These are phyloP conservation scores for Melangyna quadrimaculata DNA, from an alignment of 2,888 invertebrate species.

Conservation along the genomic window DNA sequence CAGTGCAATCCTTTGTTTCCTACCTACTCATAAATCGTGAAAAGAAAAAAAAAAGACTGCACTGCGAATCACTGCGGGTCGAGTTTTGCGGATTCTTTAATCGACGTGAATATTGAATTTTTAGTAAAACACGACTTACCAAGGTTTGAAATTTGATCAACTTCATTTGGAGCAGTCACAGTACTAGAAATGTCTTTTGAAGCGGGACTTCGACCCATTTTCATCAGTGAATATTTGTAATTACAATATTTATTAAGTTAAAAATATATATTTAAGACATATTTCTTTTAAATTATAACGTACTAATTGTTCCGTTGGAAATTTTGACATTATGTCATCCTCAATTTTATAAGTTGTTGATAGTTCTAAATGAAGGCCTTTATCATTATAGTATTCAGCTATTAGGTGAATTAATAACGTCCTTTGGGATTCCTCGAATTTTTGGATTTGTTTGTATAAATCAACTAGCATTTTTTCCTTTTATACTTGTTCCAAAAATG, in stretches of 20 bases:
- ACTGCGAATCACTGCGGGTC: no score
- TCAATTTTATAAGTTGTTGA: background rate
- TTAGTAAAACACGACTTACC: background rate
- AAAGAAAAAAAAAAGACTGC: no score
- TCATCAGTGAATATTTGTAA: slow-evolving; percentile 7
- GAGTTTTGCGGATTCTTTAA: no score
- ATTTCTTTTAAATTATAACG: no score
- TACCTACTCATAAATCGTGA: no score
- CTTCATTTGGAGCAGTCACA: background rate
- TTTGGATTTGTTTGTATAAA: background rate
- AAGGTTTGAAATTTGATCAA: background rate
- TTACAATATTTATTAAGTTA: background rate
- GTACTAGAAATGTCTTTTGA: background rate
- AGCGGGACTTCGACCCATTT: background rate
- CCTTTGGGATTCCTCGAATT: background rate
- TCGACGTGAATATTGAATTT: no score
- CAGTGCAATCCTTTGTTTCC: no score
- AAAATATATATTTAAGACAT: background rate
- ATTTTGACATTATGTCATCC: background rate
- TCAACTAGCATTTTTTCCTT: slow-evolving; percentile 3
- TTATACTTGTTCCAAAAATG: background rate
- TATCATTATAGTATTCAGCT: background rate
- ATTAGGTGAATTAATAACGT: background rate
- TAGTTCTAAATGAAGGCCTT: slow-evolving; percentile 6
- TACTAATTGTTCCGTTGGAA: slow-evolving; percentile 17